Evolutionary conservation across 2,888 invertebrate genomes (phyloP).

Genomic region (Drosophila peninsularis): DNA sequence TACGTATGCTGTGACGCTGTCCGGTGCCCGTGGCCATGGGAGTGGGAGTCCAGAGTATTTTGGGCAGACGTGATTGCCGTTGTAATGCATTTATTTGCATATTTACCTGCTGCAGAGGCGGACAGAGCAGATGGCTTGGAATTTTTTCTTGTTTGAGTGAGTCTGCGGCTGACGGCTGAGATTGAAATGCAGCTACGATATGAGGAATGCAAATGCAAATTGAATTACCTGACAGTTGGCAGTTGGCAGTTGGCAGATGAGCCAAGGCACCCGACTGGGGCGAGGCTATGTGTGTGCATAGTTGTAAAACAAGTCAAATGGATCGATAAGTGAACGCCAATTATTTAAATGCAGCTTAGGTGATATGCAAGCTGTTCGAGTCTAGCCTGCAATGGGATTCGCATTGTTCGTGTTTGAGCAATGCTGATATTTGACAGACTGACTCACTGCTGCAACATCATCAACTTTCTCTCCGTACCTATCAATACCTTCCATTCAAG

Average conservation of each 20-base stretch:
- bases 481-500: background rate
- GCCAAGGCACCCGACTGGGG: background rate
- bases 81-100: slow-evolving; percentile 73
- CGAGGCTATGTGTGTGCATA: background rate
- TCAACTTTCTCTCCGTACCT: background rate
- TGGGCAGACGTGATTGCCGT: slow-evolving; percentile 62
- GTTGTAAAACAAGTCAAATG: slow-evolving; percentile 9
- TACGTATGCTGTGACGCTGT: slow-evolving; percentile 45
- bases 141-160: slow-evolving; percentile 42
- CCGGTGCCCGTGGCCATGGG: background rate
- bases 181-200: slow-evolving; percentile 34
- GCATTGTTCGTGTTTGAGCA: background rate
- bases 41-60: slow-evolving; percentile 20
- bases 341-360: slow-evolving; percentile 1
- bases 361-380: background rate
- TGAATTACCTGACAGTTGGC: slow-evolving; percentile 45
- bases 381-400: background rate
- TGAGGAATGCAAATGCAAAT: slow-evolving; percentile 68
- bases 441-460: background rate
- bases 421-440: background rate
- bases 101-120: slow-evolving; percentile 59
- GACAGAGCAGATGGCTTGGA: slow-evolving; percentile 19
- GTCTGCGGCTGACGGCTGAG: slow-evolving; percentile 26
- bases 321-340: slow-evolving; percentile 28
- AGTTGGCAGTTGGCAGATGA: slow-evolving; percentile 23